These are phyloP conservation scores for Reinhardtius hippoglossoides DNA, from an alignment of 2,113 vertebrate genomes.

Conservation along the genomic window DNA sequence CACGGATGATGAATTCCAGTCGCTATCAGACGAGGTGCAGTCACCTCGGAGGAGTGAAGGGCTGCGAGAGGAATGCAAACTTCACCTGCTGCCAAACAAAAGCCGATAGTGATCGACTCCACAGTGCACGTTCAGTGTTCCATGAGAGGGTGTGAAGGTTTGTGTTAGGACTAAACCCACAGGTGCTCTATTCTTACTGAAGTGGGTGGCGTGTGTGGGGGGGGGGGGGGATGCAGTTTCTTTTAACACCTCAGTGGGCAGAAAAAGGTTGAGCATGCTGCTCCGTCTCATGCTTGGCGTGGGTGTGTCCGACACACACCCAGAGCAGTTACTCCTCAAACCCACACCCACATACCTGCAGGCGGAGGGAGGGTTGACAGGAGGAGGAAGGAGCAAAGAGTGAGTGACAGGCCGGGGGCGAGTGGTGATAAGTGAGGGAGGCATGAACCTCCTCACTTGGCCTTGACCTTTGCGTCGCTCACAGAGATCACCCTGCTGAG, in stretches of 20 bases:
- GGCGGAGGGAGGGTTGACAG: neutral
- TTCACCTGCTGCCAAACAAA: neutral
- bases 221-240: too few relatives aligned
- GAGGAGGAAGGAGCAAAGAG: neutral
- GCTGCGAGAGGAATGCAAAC: conserved; percentile 44
- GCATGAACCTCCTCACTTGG: neutral
- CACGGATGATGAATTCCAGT: too few relatives aligned
- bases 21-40: conserved; percentile 27
- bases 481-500: neutral
- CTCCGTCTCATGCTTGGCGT: conserved; percentile 68
- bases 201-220: neutral
- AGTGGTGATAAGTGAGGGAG: neutral
- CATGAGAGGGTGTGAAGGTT: too few relatives aligned
- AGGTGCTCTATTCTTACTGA: too few relatives aligned
- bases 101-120: neutral
- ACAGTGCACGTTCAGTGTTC: neutral
- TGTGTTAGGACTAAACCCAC: too few relatives aligned
- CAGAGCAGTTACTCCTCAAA: conserved; percentile 41
- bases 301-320: conserved; percentile 73
- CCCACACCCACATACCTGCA: conserved; percentile 66
- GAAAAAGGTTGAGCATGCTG: conserved; percentile 26
- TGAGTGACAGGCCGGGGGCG: neutral
- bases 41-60: conserved; percentile 48
- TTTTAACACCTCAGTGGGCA: too few relatives aligned
- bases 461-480: neutral